Percentiles rank a stretch among this genome's conserved stretches.
Evolutionary conservation across 2,797 vertebrate genomes (phyloP).

Genomic region (Parauchenoglanis ngamensis): DNA sequence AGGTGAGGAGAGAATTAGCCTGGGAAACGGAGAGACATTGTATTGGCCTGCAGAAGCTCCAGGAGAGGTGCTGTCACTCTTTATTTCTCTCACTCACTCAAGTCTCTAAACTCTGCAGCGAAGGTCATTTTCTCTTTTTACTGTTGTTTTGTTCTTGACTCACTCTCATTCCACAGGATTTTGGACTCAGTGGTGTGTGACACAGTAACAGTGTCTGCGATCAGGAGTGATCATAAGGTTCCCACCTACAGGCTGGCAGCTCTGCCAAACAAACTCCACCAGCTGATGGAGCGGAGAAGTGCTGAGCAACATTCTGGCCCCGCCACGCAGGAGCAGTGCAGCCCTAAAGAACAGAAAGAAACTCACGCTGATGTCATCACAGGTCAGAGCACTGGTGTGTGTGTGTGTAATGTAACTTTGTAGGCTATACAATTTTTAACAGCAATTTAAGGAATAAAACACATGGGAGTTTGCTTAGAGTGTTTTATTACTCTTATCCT

Average conservation of each 20-base stretch:
- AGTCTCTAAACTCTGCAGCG: neutral
- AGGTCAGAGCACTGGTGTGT: neutral
- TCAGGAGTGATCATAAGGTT: constrained; percentile 78
- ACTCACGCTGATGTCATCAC: neutral
- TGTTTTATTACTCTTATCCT: neutral
- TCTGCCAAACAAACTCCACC: constrained; percentile 61
- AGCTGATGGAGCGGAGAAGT: constrained; percentile 47
- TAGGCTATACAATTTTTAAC: neutral
- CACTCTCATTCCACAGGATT: constrained; percentile 72
- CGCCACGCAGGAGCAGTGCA: constrained; percentile 55
- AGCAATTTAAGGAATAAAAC: neutral
- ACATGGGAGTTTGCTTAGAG: neutral
- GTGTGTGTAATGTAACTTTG: neutral
- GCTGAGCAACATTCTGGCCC: constrained; percentile 26
- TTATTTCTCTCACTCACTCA: neutral
- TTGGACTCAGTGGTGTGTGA: constrained; percentile 72
- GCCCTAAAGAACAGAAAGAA: constrained; percentile 52
- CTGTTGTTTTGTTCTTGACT: constrained; percentile 5
- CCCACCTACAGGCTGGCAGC: constrained; percentile 80
- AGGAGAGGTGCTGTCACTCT: constrained; percentile 68
- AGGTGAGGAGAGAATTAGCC: constrained; percentile 78
- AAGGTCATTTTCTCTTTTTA: neutral
- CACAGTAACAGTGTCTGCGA: constrained; percentile 77
- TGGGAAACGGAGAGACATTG: constrained; percentile 83
- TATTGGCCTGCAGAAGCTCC: constrained; percentile 80